Conservation (phyloP, 1,140 invertebrate species). For the Ridgeia piscesae region DNA sequence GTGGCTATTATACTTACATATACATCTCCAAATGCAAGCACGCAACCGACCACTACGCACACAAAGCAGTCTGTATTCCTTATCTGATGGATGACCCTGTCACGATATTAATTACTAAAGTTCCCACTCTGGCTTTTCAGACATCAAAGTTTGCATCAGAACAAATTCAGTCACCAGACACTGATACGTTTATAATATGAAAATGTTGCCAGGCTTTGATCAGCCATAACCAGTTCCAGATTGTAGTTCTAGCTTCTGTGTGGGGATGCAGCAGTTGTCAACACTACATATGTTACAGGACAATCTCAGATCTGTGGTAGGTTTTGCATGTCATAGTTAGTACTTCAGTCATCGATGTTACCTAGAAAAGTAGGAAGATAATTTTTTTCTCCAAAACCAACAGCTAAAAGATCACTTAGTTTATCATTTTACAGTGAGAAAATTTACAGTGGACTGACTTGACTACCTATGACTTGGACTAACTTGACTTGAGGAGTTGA, state of each 20-base stretch:
- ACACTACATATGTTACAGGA: neutral
- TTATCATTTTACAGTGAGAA: neutral
- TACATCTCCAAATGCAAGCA: neutral
- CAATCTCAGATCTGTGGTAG: neutral
- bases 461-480: no score
- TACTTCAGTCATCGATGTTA: neutral
- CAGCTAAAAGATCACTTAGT: neutral
- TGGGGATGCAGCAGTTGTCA: neutral
- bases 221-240: neutral
- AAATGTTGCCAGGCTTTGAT: neutral
- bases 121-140: neutral
- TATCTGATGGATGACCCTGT: neutral
- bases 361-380: neutral
- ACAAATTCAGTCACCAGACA: neutral
- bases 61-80: neutral
- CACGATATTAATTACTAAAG: neutral
- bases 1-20: neutral
- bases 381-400: neutral
- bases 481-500: no score
- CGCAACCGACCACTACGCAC: neutral
- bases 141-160: conserved; percentile 5
- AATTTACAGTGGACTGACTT: no score
- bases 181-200: neutral
- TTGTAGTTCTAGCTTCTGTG: neutral
- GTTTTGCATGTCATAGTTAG: neutral